Conservation (phyloP, 2,113 vertebrate species). For the Salminus brasiliensis region DNA sequence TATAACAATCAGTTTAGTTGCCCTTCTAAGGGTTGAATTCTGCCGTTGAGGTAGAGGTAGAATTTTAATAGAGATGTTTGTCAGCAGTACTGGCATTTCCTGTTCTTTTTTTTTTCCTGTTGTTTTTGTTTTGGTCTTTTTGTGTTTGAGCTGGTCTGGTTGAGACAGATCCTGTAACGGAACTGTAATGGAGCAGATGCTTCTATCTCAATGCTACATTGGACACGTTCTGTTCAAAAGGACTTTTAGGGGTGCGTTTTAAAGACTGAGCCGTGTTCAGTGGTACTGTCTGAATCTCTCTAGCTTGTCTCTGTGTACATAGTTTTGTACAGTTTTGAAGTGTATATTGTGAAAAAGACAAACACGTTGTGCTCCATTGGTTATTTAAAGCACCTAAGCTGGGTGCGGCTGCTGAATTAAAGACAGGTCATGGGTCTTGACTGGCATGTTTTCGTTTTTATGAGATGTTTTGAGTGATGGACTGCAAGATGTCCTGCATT, state of each 20-base stretch:
- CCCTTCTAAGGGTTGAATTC: neutral
- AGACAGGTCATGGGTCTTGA: constrained; percentile 36
- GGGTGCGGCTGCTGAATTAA: constrained; percentile 42
- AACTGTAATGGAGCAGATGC: neutral
- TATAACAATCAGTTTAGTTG: too few relatives aligned
- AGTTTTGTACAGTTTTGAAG: constrained; percentile 36
- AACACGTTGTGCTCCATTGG: neutral
- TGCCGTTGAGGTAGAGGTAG: neutral
- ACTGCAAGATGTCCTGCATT: constrained; percentile 17
- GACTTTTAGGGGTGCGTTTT: neutral
- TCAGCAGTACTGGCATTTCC: neutral
- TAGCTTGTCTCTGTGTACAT: constrained; percentile 12
- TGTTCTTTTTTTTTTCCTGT: too few relatives aligned
- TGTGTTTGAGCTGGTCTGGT: neutral
- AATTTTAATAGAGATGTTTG: neutral
- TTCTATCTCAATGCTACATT: neutral
- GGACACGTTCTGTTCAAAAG: neutral
- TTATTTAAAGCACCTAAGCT: constrained; percentile 29
- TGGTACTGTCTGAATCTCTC: neutral
- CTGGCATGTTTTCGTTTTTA: neutral
- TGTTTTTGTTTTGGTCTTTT: neutral
- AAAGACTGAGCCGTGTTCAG: constrained; percentile 23
- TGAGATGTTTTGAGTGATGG: neutral
- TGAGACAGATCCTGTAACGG: neutral
- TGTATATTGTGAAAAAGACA: constrained; percentile 30